Evolutionary conservation across 2,888 invertebrate genomes (phyloP).

Genomic region (Phytoseiulus persimilis): DNA sequence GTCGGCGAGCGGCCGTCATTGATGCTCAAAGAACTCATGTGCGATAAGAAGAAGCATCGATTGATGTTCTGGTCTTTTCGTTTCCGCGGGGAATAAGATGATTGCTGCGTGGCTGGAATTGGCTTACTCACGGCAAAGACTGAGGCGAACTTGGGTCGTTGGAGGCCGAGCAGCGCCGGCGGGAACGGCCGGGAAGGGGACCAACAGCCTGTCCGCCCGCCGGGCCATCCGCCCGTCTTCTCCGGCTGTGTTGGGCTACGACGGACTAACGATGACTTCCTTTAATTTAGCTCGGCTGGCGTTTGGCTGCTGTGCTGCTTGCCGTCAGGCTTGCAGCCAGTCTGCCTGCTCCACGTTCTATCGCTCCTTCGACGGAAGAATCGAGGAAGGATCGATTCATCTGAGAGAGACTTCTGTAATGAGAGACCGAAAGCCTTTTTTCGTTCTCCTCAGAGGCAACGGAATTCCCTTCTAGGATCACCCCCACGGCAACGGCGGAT

Average conservation of each 20-base stretch:
- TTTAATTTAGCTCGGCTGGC: constrained; percentile 24
- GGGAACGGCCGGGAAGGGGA: too few relatives aligned
- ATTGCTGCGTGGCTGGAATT: neutral
- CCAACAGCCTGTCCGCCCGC: too few relatives aligned
- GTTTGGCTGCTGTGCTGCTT: neutral
- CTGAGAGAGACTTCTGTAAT: neutral
- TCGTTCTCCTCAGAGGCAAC: neutral
- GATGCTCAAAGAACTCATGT: neutral
- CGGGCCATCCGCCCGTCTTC: neutral
- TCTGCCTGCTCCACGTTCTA: neutral
- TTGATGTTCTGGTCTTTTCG: neutral
- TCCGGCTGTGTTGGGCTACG: neutral
- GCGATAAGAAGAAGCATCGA: neutral
- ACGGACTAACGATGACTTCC: constrained; percentile 31
- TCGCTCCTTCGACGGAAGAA: neutral
- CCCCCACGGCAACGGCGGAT: neutral
- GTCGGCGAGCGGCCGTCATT: neutral
- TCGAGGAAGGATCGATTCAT: neutral
- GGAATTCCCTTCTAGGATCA: neutral
- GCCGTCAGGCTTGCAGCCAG: neutral
- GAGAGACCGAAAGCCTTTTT: neutral
- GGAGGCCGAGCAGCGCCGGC: neutral
- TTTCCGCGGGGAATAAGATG: neutral
- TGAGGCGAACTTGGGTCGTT: neutral
- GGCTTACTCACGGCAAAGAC: neutral